Conservation (phyloP, 1,140 invertebrate genomes). For the Papilio dardanus region DNA sequence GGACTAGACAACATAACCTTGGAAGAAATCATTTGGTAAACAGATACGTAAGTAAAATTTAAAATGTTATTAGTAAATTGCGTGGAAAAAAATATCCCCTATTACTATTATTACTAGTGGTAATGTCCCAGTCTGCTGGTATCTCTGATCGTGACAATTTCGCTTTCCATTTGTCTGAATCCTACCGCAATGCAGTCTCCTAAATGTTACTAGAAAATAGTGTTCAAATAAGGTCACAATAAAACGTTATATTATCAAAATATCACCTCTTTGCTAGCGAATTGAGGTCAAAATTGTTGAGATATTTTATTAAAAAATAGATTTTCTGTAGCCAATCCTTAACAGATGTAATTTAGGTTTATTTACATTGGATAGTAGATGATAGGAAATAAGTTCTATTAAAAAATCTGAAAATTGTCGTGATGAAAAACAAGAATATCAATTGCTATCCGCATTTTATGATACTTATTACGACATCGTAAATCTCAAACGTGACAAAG, state of each 20-base stretch:
- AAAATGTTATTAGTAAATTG: not conserved
- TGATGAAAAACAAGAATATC: conserved; percentile 11
- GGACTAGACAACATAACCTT: not conserved
- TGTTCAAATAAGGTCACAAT: conserved; percentile 4
- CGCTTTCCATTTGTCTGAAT: not conserved
- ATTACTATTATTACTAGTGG: no score
- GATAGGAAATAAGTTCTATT: not conserved
- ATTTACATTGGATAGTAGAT: not conserved
- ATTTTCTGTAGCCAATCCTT: no score
- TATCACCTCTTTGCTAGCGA: no score
- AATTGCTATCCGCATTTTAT: conserved; percentile 11
- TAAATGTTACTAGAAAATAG: not conserved
- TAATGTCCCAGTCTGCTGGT: not conserved
- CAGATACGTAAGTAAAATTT: not conserved
- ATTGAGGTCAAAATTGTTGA: not conserved
- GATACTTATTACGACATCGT: conserved; percentile 15
- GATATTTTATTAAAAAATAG: not conserved
- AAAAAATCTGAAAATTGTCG: not conserved
- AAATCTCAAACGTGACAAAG: conserved; percentile 16
- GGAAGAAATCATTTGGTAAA: no score
- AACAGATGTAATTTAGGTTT: no score
- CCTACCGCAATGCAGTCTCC: conserved; percentile 7
- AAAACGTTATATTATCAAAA: not conserved
- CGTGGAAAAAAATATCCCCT: no score
- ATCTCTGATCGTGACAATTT: conserved; percentile 12